Conservation (phyloP, 2,888 invertebrate genomes). For the Mythimna pallens region DNA sequence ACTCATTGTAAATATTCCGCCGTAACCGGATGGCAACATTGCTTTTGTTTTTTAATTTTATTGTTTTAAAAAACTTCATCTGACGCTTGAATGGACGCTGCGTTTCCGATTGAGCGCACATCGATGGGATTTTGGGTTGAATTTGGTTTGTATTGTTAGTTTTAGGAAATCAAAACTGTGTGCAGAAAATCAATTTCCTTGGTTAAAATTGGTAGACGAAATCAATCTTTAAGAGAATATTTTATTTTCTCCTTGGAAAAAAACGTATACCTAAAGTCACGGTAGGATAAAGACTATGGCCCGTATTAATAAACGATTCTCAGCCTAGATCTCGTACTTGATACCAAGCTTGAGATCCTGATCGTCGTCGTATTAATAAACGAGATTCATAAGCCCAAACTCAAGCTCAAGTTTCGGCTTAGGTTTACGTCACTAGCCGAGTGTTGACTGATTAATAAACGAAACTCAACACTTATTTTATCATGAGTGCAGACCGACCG, state of each 20-base stretch:
- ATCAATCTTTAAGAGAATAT: neutral
- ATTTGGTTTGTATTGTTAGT: slow-evolving; percentile 39
- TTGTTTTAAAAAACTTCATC: slow-evolving; percentile 62
- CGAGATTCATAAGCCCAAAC: too few species aligned
- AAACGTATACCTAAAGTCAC: neutral
- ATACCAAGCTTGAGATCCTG: too few species aligned
- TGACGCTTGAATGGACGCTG: slow-evolving; percentile 65
- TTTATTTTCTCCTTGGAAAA: neutral
- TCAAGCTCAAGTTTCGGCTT: too few species aligned
- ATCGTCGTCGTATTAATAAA: too few species aligned
- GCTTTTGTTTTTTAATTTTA: slow-evolving; percentile 63
- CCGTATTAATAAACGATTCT: too few species aligned
- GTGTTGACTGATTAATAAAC: too few species aligned
- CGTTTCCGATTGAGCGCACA: slow-evolving; percentile 60
- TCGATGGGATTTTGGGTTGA: slow-evolving; percentile 51
- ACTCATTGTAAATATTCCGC: slow-evolving; percentile 72
- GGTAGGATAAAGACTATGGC: too few species aligned
- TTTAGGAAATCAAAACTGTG: slow-evolving; percentile 33
- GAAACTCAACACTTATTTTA: too few species aligned
- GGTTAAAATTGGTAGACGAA: neutral
- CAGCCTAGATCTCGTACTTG: too few species aligned
- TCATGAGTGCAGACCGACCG: too few species aligned
- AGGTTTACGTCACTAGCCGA: too few species aligned
- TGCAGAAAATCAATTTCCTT: slow-evolving; percentile 40
- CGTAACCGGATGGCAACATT: slow-evolving; percentile 69